Evolutionary conservation across 2,797 vertebrate genomes (phyloP).

Genomic region (Gouania willdenowi): DNA sequence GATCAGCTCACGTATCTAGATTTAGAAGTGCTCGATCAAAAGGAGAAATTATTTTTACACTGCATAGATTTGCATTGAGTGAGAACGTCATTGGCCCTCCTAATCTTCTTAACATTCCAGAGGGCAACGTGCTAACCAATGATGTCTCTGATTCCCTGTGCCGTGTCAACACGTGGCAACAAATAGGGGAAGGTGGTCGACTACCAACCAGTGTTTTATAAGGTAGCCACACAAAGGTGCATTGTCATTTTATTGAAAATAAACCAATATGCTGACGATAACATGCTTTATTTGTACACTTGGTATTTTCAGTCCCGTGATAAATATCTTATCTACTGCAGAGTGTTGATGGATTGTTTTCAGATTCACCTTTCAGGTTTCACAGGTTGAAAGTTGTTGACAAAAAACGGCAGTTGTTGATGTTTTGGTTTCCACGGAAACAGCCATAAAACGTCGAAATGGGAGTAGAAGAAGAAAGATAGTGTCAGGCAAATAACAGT

Average conservation of each 20-base stretch:
- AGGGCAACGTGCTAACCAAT: conserved; percentile 14
- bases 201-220: background rate
- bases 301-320: too few relatives aligned
- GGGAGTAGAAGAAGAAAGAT: too few relatives aligned
- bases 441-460: too few relatives aligned
- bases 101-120: conserved; percentile 50
- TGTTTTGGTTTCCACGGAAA: too few relatives aligned
- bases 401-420: too few relatives aligned
- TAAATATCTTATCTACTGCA: too few relatives aligned
- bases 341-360: too few relatives aligned
- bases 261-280: too few relatives aligned
- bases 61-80: conserved; percentile 1
- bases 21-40: background rate
- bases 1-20: background rate
- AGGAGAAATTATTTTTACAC: background rate
- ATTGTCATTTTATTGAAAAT: background rate
- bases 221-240: background rate
- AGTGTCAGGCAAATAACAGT: too few relatives aligned
- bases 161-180: background rate
- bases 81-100: conserved; percentile 6
- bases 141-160: conserved; percentile 27
- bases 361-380: too few relatives aligned
- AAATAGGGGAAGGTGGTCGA: background rate
- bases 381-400: too few relatives aligned
- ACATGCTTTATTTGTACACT: too few relatives aligned